A percentile compares a stretch with the other conserved stretches of the same genome.
Conservation (phyloP, 2,797 vertebrate species). For the Falco biarmicus region DNA sequence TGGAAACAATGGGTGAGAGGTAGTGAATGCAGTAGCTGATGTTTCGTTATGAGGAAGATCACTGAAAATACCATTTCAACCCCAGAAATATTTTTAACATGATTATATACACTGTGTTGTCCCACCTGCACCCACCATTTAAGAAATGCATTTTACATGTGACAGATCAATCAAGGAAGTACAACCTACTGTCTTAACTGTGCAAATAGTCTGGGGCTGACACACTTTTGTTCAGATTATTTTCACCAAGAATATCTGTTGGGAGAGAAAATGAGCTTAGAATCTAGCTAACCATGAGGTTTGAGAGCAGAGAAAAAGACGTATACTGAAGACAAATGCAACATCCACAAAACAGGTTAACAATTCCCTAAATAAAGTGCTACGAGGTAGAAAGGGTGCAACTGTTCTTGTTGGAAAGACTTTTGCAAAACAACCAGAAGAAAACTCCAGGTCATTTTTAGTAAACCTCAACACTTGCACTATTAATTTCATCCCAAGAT, state of each 20-base stretch:
- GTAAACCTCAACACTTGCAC: not conserved
- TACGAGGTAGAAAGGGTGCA: not conserved
- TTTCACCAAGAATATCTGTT: not conserved
- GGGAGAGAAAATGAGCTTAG: not conserved
- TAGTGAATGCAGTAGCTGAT: not conserved
- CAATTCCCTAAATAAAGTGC: not conserved
- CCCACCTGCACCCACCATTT: not conserved
- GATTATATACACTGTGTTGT: not conserved
- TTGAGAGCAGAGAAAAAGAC: not conserved
- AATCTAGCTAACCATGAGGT: not conserved
- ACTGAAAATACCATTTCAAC: not conserved
- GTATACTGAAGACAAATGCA: not conserved
- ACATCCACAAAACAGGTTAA: not conserved
- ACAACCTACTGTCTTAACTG: not conserved
- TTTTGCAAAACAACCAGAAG: not conserved
- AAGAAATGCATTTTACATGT: not conserved
- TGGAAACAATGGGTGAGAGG: not conserved
- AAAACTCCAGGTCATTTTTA: not conserved
- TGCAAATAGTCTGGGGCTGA: not conserved
- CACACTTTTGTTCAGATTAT: not conserved
- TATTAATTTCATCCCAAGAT: not conserved
- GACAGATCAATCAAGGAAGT: not conserved
- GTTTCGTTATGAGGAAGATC: not conserved
- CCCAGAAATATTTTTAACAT: not conserved
- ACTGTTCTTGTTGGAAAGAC: not conserved